Base-by-base conservation (phyloP, 2,888 invertebrate species). In the Sphaerophoria taeniata region DNA sequence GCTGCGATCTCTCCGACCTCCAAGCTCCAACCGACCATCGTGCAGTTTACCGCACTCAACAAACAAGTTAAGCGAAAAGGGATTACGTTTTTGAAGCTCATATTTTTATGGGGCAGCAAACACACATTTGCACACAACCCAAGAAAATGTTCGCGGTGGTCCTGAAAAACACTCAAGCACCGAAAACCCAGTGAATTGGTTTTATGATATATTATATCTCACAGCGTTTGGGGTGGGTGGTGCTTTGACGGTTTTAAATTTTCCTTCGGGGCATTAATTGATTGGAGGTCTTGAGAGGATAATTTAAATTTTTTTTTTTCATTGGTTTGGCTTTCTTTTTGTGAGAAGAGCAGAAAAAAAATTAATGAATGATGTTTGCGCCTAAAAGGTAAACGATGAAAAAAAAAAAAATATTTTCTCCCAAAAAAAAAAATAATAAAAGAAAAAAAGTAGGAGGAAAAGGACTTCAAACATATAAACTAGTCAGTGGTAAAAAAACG, bases 251-350 rank as follows among this genome's bases (percentile, higher is more conserved):
- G 65, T 60, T 78, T 58, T 58, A 60, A 67, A 67, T 55, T 65
- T 60, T 70, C 69, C 73, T 79, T 75, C 45, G 61, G 55, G 71
- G 71, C 53, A 60, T 58, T 84, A 75, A 79, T 84, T 79, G 84
- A 84, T 72, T 79, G 67, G 55, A 43, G 65, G 74, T 79, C 71
- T 67, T 43, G 70, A 56, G 65, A 51, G 73, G 43, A 73, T 65
- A 31, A 6, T 31, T 71, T 58, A 55, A 36, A 16, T 65, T 47
- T 55, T 4, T 39, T 51, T 56, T 75, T n/a, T 43, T 34, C 7
- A 34, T 36, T 34, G 47, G 34, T 36, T 24, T 9, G 36, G 65
- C 16, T 45, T 65, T 61, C 56, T 12, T 43, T 55, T 34, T 45
- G 24, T 51, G 34, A 78, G 24, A 2, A 24, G 24, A 24, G 24